Evolutionary conservation across 1,140 invertebrate genomes (phyloP), one percentile per base, ranked within the genome.

Genomic region (Trissolcus basalis): DNA sequence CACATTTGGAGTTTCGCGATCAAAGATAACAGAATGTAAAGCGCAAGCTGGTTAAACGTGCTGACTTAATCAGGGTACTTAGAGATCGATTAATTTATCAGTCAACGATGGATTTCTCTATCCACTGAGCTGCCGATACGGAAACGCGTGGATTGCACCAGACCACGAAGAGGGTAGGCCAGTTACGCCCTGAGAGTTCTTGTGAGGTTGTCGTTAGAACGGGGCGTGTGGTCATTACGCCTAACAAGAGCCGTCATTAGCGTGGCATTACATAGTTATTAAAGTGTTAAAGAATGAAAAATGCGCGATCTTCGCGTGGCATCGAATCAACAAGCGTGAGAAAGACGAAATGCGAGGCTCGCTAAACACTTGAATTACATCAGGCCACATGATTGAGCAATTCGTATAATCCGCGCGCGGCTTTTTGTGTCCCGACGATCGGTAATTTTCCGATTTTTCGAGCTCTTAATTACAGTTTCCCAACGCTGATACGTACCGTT

Each of bases 191-290:
- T 63, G 58, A 75, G 71, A 72, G 65, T 44, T 45, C 58, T 47
- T 61, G 55, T 43, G 53, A 39, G 65, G 72, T 51, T 68, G 61
- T 82, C 76, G 71, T 64, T 80, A 78, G 48, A 70, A 55, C 56
- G 12, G 67, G 56, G 44, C 80, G 71, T 75, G 72, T 68, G 41
- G 63, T 83, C 80, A 79, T 83, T 82, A 79, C 60, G 67, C 59
- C 27, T 73, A 63, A 73, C 77, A 69, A 81, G 77, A 82, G 64
- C 65, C 78, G 72, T 80, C 81, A 81, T 83, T 81, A 83, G 75
- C 68, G 74, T 72, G 19, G 64, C 43, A 75, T 80, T 80, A 80
- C 69, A 82, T 75, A 78, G 76, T 74, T 82, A 80, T 83, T 82
- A 82, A 73, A 58, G 44, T 36, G 64, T 77, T 74, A 67, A 53